Base-by-base conservation (phyloP, 1,140 invertebrate genomes). In the Choristoneura fumiferana region DNA sequence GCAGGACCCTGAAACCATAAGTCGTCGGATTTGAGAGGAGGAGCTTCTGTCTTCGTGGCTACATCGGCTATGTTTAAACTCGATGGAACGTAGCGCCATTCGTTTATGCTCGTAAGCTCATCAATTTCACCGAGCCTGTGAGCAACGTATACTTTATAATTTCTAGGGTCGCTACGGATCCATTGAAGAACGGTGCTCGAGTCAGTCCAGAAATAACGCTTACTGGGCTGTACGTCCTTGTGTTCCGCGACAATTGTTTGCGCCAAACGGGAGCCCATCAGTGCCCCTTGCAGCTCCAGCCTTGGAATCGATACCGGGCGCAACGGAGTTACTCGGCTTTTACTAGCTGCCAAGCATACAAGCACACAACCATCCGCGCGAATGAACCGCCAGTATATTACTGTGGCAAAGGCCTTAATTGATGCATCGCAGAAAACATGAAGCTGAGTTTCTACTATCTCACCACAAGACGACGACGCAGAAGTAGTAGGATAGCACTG, bases 61-160 rank as follows among this genome's bases (percentile, higher is more conserved):
- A 37, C 1, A 12, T 37, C 35, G n/a, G 35, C 35, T 4, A 37
- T 37, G 35, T 37, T 37, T 12, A 37, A 37, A 37, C 35, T 9
- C 2, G 35, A 37, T 37, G 35, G 35, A 9, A 37, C 35, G 9
- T 81, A 63, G 22, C 69, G 33, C 82, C 81, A 85, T 8, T 76
- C 67, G 12, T 36, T 12, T 29, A 17, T n/a, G 5, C 63, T 38
- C 0, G 82, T 74, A 0, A 64, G 40, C 8, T 77, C 68, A 33
- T 78, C 78, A 22, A 85, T 81, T 54, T 73, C 67, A 8, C 71
- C 62, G 0, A 88, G 57, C 9, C 76, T 45, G 45, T 84, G 82
- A 5, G 80, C 78, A 1, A 86, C 81, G 60, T 71, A 85, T 0
- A 77, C 73, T 55, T 79, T 79, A 56, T 60, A 69, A 35, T 58